These are phyloP conservation scores for Akabosia matsudoensis DNA, from an alignment of 1,140 invertebrate species.

Conservation along the genomic window DNA sequence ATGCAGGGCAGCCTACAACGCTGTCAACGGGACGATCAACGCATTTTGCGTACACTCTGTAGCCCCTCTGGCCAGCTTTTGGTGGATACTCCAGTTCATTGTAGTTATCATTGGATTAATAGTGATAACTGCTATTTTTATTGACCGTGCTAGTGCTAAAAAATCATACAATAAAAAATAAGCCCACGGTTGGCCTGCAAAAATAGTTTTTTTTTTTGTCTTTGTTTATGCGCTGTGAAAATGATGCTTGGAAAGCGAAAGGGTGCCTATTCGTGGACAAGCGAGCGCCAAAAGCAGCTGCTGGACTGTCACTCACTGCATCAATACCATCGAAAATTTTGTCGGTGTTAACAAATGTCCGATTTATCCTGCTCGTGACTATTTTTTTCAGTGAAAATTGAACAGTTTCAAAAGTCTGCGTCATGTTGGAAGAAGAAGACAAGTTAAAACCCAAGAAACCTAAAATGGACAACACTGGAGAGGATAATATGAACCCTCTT, in stretches of 20 bases:
- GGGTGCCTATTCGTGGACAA: not conserved
- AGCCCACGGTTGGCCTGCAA: too few species aligned
- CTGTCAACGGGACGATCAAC: not conserved
- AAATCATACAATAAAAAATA: not conserved
- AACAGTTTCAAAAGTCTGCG: too few species aligned
- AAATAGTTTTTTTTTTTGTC: not conserved
- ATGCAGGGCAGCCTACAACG: not conserved
- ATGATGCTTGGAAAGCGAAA: not conserved
- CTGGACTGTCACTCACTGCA: too few species aligned
- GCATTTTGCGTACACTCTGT: not conserved
- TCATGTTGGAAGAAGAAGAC: not conserved
- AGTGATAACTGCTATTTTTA: not conserved
- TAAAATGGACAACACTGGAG: not conserved
- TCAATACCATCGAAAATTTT: too few species aligned
- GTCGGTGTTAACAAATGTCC: too few species aligned
- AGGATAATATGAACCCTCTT: not conserved
- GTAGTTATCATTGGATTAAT: not conserved
- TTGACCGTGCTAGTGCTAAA: not conserved
- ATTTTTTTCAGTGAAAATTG: too few species aligned
- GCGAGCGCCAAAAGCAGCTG: not conserved
- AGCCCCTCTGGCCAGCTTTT: not conserved
- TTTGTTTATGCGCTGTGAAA: not conserved
- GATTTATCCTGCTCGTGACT: too few species aligned
- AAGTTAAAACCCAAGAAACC: not conserved
- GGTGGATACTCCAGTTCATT: constrained; percentile 1